Conservation (phyloP, 2,888 invertebrate species). For the Eilema caniola region DNA sequence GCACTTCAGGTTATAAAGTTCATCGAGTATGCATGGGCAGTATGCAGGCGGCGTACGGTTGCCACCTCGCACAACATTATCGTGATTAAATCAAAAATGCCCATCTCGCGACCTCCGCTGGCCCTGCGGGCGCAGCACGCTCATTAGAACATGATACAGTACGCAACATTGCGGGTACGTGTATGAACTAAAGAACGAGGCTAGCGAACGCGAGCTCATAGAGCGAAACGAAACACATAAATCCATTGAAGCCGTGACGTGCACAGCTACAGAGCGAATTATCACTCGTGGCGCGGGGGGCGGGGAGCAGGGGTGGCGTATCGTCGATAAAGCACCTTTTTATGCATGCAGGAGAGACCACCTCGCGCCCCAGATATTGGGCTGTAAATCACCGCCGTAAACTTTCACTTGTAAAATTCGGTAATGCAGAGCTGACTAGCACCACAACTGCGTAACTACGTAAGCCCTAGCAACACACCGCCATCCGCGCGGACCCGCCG, state of each 20-base stretch:
- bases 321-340: constrained; percentile 56
- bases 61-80: constrained; percentile 34
- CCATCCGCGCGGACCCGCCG: background rate
- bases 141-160: background rate
- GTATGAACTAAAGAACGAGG: background rate
- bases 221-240: constrained; percentile 8
- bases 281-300: constrained; percentile 3
- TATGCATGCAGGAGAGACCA: constrained; percentile 55
- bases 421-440: constrained; percentile 27
- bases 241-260: constrained; percentile 10
- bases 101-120: no score
- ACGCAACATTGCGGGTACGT: background rate
- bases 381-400: constrained; percentile 58
- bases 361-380: constrained; percentile 53
- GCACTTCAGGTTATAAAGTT: no score
- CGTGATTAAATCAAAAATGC: constrained; percentile 28
- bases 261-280: constrained; percentile 9
- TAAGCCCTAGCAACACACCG: background rate
- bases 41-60: constrained; percentile 7
- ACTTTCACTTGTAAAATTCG: constrained; percentile 49
- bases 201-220: background rate
- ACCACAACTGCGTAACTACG: constrained; percentile 18
- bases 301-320: constrained; percentile 19
- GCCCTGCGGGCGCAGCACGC: background rate
- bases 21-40: no score